Percentiles rank a stretch among this genome's conserved stretches.
Conservation (phyloP, 2,888 invertebrate species). For the Agrotis puta region DNA sequence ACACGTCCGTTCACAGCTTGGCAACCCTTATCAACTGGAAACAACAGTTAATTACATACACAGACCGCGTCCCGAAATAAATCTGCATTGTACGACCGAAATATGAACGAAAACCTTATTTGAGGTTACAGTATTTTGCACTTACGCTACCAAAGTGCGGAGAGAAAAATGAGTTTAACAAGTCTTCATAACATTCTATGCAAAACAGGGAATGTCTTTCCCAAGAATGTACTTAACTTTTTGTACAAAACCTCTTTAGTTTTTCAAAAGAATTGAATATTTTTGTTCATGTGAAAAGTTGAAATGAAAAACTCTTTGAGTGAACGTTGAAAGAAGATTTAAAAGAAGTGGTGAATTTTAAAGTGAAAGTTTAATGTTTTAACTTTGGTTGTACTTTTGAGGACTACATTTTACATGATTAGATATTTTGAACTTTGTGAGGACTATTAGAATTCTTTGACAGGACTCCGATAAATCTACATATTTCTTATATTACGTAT, state of each 20-base stretch:
- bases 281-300: conserved; percentile 13
- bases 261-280: conserved; percentile 24
- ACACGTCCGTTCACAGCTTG: conserved; percentile 26
- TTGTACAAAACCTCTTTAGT: conserved; percentile 24
- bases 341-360: neutral
- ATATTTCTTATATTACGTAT: too few relatives aligned
- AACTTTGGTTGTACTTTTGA: conserved; percentile 10
- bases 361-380: neutral
- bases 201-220: conserved; percentile 37
- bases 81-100: conserved; percentile 11
- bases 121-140: conserved; percentile 54
- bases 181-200: conserved; percentile 29
- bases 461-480: too few relatives aligned
- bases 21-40: conserved; percentile 32
- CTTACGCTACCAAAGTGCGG: conserved; percentile 16
- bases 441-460: neutral
- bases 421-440: neutral
- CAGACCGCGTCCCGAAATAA: conserved; percentile 38
- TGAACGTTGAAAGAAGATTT: conserved; percentile 15
- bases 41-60: conserved; percentile 30
- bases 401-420: conserved; percentile 1
- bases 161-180: conserved; percentile 37
- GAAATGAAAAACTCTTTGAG: conserved; percentile 4
- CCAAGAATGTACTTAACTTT: conserved; percentile 14
- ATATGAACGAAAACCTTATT: conserved; percentile 14